Evolutionary conservation across 2,797 vertebrate species (phyloP).

Genomic region (Notamacropus eugenii): DNA sequence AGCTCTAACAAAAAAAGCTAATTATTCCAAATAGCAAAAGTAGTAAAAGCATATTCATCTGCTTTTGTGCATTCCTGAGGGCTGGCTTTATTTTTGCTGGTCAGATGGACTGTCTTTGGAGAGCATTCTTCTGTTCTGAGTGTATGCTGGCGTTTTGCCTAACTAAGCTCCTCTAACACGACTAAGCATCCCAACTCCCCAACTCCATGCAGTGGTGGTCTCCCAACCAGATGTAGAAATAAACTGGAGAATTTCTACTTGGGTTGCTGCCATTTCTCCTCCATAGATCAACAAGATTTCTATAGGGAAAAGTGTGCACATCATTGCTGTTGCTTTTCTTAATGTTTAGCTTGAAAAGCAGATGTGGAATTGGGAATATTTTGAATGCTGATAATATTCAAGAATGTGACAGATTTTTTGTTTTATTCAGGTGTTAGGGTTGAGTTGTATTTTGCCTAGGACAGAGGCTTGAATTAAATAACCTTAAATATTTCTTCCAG

Average conservation of each 20-base stretch:
- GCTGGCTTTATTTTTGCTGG: background rate
- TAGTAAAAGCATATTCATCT: background rate
- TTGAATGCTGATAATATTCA: background rate
- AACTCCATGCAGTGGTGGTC: background rate
- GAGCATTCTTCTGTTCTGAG: background rate
- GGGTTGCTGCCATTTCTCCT: conserved; percentile 20
- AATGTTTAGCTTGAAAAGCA: conserved; percentile 29
- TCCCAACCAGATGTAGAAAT: background rate
- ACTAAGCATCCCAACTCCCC: background rate
- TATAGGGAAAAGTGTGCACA: conserved; percentile 10
- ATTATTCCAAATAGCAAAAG: conserved; percentile 11
- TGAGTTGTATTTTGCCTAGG: conserved; percentile 24
- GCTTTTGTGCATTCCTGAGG: background rate
- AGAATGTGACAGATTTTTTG: background rate
- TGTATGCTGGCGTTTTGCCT: background rate
- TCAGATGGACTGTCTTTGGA: conserved; percentile 3
- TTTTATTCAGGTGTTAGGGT: background rate
- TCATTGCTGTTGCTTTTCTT: background rate
- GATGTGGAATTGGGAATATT: conserved; percentile 13
- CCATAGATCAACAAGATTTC: conserved; percentile 10
- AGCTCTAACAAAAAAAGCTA: background rate
- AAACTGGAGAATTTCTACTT: background rate
- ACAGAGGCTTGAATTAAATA: conserved; percentile 23
- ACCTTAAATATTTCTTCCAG: conserved; percentile 35
- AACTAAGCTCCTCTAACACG: background rate